Evolutionary conservation across 2,888 invertebrate species (phyloP), one percentile per base, ranked within the genome.

Genomic region (Cinara cedri): DNA sequence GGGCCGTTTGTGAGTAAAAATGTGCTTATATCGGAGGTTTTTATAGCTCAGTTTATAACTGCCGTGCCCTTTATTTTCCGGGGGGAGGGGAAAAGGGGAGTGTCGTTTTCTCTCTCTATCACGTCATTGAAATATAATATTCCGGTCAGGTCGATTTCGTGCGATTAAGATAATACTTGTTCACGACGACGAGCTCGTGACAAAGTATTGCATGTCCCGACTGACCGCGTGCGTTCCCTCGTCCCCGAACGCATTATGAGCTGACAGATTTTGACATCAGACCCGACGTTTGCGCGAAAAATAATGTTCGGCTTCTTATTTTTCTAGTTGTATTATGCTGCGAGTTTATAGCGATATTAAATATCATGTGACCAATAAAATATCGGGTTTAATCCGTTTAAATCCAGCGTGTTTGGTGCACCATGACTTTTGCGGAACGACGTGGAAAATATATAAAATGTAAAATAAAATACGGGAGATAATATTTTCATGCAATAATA

Each of bases 31-130:
- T 60, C 60, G 46, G 34, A 1, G 24, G 55, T 60, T 78, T 68
- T 78, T 78, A 68, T 78, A 14, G 65, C 44, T 68, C 49, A 16
- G 75, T 76, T 76, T 66, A 66, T 76, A 44, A 60, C 55, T 14
- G 21, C 24, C 49, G 57, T 34, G 66, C 19, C 57, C 54, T 76
- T 66, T 75, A 54, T 75, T 42, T 65, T 11, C 44, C 65, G 6
- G n/a, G n/a, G n/a, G n/a, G n/a, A n/a, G n/a, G n/a, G 6, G 63
- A 51, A 74, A 63, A 26, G 42, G 74, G 51, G 6, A 19, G 63
- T 11, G 21, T n/a, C n/a, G 26, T 24, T 63, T 19, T 34, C 42
- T 44, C 19, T 21, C 19, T 42, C 74, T 51, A 24, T 42, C 13
- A 6, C 13, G 75, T 3, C 21, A 42, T 21, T 10, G 54, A 3